Percentiles rank a stretch among this genome's conserved stretches.
Conservation (phyloP, 1,140 invertebrate genomes). For the Anastrepha ludens region DNA sequence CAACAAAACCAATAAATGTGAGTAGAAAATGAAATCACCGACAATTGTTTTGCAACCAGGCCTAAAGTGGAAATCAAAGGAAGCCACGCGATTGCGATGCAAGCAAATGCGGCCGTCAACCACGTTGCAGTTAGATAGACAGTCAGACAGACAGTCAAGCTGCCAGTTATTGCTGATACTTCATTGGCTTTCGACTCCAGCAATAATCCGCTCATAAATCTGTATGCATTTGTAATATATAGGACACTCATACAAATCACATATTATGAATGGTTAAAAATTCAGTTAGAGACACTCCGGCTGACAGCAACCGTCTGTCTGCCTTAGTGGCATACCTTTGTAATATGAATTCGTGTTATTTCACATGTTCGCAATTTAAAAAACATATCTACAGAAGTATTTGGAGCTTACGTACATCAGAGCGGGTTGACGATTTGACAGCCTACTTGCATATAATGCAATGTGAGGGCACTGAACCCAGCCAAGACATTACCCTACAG, state of each 20-base stretch:
- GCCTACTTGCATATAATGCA: too few relatives aligned
- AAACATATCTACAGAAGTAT: background rate
- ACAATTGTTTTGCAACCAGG: background rate
- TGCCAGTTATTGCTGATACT: background rate
- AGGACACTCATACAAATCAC: background rate
- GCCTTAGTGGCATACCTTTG: background rate
- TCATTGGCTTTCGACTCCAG: background rate
- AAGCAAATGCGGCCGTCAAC: background rate
- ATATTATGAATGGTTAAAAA: background rate
- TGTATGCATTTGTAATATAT: too few relatives aligned
- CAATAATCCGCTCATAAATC: too few relatives aligned
- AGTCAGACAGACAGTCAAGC: background rate
- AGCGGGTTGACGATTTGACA: background rate
- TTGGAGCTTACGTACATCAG: background rate
- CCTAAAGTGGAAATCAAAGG: background rate
- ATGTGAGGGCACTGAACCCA: too few relatives aligned
- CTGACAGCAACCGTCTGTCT: background rate
- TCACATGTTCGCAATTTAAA: background rate
- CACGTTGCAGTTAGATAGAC: background rate
- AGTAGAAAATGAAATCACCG: background rate
- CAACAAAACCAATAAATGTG: background rate
- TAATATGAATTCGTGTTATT: conserved; percentile 4
- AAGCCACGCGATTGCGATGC: background rate
- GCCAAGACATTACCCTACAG: too few relatives aligned
- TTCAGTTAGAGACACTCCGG: background rate